These are phyloP conservation scores for Nansenia antarctica DNA, from an alignment of 2,113 vertebrate genomes.

Conservation along the genomic window DNA sequence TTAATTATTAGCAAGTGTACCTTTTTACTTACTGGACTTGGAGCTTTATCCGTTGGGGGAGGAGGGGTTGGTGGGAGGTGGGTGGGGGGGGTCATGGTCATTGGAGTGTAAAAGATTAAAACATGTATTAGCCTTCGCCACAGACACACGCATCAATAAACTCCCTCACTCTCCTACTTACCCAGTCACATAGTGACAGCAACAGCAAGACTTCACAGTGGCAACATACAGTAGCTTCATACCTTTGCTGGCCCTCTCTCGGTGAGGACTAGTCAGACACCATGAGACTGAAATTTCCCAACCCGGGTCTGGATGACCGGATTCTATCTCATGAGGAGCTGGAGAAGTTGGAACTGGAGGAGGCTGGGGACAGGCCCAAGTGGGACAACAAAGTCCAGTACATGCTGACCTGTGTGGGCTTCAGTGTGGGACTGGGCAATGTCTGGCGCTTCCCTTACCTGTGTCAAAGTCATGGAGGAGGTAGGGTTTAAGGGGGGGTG, in stretches of 20 bases:
- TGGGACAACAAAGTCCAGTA: slow-evolving; percentile 84
- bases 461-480: slow-evolving; percentile 56
- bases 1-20: background rate
- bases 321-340: slow-evolving; percentile 79
- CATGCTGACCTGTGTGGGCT: slow-evolving; percentile 78
- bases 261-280: slow-evolving; percentile 49
- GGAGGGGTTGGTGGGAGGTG: too few relatives aligned
- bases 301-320: slow-evolving; percentile 82
- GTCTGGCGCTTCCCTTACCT: slow-evolving; percentile 86
- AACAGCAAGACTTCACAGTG: background rate
- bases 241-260: too few relatives aligned
- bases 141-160: background rate
- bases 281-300: slow-evolving; percentile 82
- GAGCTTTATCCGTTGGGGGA: too few relatives aligned
- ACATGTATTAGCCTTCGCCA: too few relatives aligned
- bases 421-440: slow-evolving; percentile 91
- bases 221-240: background rate
- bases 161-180: background rate
- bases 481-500: slow-evolving; percentile 79
- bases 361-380: slow-evolving; percentile 64
- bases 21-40: background rate
- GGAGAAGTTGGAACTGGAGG: slow-evolving; percentile 77
- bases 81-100: too few relatives aligned
- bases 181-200: background rate
- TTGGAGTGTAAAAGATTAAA: too few relatives aligned